Evolutionary conservation across 2,113 vertebrate species (phyloP), one percentile per base, ranked within the genome.

Genomic region (Zosterops hypoxanthus): DNA sequence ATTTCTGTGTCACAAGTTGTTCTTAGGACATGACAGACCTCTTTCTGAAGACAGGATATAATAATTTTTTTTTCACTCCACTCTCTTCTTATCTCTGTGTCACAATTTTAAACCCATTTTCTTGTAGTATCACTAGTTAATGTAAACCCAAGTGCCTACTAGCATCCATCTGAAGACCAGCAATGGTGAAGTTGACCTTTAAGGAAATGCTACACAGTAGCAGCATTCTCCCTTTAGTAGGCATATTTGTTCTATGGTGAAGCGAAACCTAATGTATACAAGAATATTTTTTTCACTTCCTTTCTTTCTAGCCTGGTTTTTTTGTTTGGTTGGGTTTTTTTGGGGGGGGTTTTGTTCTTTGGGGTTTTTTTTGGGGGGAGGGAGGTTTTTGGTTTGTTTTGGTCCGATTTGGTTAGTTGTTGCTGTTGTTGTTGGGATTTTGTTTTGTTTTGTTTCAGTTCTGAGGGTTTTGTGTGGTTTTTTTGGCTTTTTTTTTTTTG

Each of bases 301-400:
- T 12, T 3, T 23, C 9, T 10, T 65, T 16, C 14, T 14, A 18
- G 3, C 3, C 6, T 6, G 2, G 2, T 4, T 15, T 4, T 3
- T 15, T 4, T 4, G 1, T 2, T 3, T 6, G 42, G 17, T 28
- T 52, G 25, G 46, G 15, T 18, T 28, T 28, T 14, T 29, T 14
- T 7, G 34, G 11, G 11, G 39, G 39, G 39, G 39, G 39, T 5
- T 39, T 39, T 39, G 39, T 39, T 39, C 39, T 39, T 39, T 39
- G 39, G 39, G 18, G 20, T 19, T 46, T 47, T 11, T 49, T 14
- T 25, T 11, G 39, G 39, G 39, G 39, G 39, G 39, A 39, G 36
- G 36, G 36, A 39, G 39, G 11, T 17, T 23, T 6, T n/a, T 22
- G 5, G 3, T 46, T 46, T 47, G 11, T 49, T 14, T 33, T 52